Conservation (phyloP, 2,888 invertebrate genomes). For the Pterostichus niger region DNA sequence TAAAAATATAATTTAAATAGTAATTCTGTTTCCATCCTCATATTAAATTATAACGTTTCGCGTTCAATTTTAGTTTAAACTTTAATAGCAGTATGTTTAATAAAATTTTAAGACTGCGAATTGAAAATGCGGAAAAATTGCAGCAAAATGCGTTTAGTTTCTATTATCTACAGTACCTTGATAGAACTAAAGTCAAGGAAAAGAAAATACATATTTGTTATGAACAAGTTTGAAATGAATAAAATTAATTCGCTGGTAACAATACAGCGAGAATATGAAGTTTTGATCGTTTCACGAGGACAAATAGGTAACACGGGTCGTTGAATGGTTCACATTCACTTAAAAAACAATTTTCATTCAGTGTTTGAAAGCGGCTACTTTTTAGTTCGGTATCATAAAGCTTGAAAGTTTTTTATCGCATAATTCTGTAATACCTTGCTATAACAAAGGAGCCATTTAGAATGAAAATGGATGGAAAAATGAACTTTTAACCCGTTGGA, state of each 20-base stretch:
- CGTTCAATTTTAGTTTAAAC: no score
- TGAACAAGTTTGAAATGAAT: no score
- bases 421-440: constrained; percentile 8
- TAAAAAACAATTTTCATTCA: constrained; percentile 33
- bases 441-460: constrained; percentile 39
- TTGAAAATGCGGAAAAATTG: constrained; percentile 45
- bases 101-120: no score
- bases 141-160: constrained; percentile 16
- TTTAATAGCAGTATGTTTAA: no score
- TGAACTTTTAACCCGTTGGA: constrained; percentile 33
- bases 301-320: not conserved
- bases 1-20: no score
- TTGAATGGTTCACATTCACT: not conserved
- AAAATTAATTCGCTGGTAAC: no score
- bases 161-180: not conserved
- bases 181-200: not conserved
- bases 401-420: constrained; percentile 12
- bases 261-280: no score
- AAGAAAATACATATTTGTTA: no score
- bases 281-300: not conserved
- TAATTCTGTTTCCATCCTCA: no score
- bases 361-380: constrained; percentile 11
- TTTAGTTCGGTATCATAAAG: constrained; percentile 5
- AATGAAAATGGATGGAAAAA: constrained; percentile 48
- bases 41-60: no score